These are phyloP conservation scores for Linyphia triangularis DNA, from an alignment of 2,888 invertebrate genomes.

Conservation along the genomic window DNA sequence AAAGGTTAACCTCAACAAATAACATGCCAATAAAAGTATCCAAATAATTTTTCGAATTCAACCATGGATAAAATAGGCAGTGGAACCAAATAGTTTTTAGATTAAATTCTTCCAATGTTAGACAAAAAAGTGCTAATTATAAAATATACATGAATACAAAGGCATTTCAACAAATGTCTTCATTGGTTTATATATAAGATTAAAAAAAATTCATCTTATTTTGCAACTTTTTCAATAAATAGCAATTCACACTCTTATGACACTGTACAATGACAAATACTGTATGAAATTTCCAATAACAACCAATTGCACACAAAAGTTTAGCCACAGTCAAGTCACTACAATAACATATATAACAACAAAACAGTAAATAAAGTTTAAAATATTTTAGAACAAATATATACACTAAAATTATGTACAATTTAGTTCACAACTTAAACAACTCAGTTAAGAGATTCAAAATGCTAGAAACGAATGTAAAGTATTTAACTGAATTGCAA, in stretches of 20 bases:
- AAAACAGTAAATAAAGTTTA: slow-evolving; percentile 1
- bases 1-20: too few species aligned
- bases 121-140: too few species aligned
- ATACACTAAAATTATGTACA: slow-evolving; percentile 11
- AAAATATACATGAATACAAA: too few species aligned
- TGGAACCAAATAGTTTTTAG: too few species aligned
- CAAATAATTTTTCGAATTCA: too few species aligned
- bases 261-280: neutral
- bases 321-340: neutral
- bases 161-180: too few species aligned
- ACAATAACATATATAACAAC: neutral
- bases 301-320: neutral
- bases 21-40: too few species aligned
- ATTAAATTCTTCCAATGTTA: too few species aligned
- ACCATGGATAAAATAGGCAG: too few species aligned
- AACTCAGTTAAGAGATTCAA: slow-evolving; percentile 41
- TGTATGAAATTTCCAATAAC: neutral
- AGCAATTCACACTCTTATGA: neutral
- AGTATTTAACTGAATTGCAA: neutral
- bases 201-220: too few species aligned
- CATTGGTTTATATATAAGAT: too few species aligned
- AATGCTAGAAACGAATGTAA: neutral
- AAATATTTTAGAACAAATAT: slow-evolving; percentile 11
- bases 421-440: neutral
- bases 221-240: neutral